Evolutionary conservation across 2,888 invertebrate genomes (phyloP), one percentile per base, ranked within the genome.

Genomic region (Sarcophaga subvicina): DNA sequence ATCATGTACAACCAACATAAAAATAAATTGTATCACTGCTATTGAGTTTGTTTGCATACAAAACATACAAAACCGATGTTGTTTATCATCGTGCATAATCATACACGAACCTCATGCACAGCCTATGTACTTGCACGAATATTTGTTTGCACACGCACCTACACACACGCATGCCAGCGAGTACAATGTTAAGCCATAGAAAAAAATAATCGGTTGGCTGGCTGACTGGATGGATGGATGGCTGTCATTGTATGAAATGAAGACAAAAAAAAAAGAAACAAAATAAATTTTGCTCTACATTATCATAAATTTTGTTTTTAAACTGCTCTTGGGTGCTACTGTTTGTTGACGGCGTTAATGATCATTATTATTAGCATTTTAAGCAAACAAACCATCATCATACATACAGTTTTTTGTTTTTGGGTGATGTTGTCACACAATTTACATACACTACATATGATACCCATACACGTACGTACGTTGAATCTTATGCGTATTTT

Each of bases 391-490:
- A 37, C 37, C 37, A 37, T 10, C 37, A 37, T 37, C 37, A 37
- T 37, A 37, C 37, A 37, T 37, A 37, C 37, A 37, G 2, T 37
- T 37, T 10, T 79, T 80, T 70, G 83, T 37, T 80, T 75, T 78
- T 73, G 86, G 86, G 83, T 83, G 86, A 86, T 83, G 86, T 83
- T 86, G 83, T 80, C 86, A 77, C 72, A 70, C 27, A 62, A 60
- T 75, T 67, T 64, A 47, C 63, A 73, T 45, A 64, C 20, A 67
- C 14, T 67, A 20, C 71, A 71, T 12, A 83, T 86, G 80, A 86
- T 80, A 27, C 37, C 37, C 37, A 37, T 37, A 37, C 37, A 37
- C 37, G 8, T 37, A 37, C 8, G 37, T 37, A 8, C 8, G 10
- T 37, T 37, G 37, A 37, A 37, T 37, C 37, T 37, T 37, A 37